A percentile compares a stretch with the other conserved stretches of the same genome.
Evolutionary conservation across 2,113 vertebrate species (phyloP).

Genomic region (Lipophrys pholis): DNA sequence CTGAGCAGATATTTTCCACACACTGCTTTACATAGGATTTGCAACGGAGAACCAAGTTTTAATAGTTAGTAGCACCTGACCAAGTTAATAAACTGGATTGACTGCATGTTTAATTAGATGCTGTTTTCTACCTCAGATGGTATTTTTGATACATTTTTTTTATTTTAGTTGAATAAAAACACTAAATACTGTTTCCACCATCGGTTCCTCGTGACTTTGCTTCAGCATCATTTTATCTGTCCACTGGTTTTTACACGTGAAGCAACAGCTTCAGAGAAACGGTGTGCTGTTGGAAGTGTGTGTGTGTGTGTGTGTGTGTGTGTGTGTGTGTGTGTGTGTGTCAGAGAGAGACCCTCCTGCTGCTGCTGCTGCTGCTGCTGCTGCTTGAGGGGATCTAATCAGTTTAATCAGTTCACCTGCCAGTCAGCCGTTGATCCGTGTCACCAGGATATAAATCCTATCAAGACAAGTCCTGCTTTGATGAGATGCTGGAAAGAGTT

Average conservation of each 20-base stretch:
- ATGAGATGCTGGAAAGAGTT: slow-evolving; percentile 63
- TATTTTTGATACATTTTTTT: neutral
- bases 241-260: too few species aligned
- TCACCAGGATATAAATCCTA: slow-evolving; percentile 63
- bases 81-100: neutral
- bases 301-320: too few species aligned
- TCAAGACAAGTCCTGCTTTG: slow-evolving; percentile 69
- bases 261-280: too few species aligned
- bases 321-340: neutral
- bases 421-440: slow-evolving; percentile 50
- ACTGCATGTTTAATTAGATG: neutral
- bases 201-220: too few species aligned
- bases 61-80: neutral
- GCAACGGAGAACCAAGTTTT: too few species aligned
- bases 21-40: too few species aligned
- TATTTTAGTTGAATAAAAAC: too few species aligned
- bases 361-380: too few species aligned
- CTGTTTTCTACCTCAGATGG: slow-evolving; percentile 29
- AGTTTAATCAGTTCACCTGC: slow-evolving; percentile 65
- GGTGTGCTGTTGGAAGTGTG: too few species aligned
- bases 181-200: too few species aligned
- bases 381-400: slow-evolving; percentile 44
- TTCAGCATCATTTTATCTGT: too few species aligned
- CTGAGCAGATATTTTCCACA: too few species aligned
- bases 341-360: slow-evolving; percentile 24